Evolutionary conservation across 2,888 invertebrate genomes (phyloP), one percentile per base, ranked within the genome.

Genomic region (Rotaria socialis): DNA sequence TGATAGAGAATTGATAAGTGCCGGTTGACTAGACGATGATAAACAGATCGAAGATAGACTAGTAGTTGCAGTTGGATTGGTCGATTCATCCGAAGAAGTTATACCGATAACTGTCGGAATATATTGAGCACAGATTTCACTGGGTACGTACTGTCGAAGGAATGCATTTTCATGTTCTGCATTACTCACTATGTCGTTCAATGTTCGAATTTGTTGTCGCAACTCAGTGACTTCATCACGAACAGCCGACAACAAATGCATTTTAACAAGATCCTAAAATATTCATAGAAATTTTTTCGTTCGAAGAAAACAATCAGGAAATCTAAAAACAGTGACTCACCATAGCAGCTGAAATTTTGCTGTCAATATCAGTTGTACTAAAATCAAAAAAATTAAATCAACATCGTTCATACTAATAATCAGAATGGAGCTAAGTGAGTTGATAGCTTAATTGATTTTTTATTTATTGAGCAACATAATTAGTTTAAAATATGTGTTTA

Each of bases 311-410:
- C 11, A 50, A 50, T 50, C 4, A 22, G 0, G 14, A 14, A 52
- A 11, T 14, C 11, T 55, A 55, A 22, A 22, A 19, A 22, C 0
- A 3, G 22, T 55, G 3, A 80, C 24, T 80, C n/a, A 80, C 80
- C 80, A 80, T 80, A 24, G 80, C 80, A 11, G 80, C 80, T 7
- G 80, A 80, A 35, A 80, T 80, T 6, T 80, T 80, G n/a, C 47
- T 80, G n/a, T 80, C 80, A 24, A 80, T 80, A 80, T 80, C 80
- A 47, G 80, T 80, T 43, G 80, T 80, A 80, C 80, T 80, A 80
- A 47, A 80, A 80, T n/a, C 0, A 24, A 3, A 24, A 3, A 47
- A n/a, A 24, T 16, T 0, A 67, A 67, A 27, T 55, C 19, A 55
- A 22, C 10, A 55, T 22, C 19, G 19, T 22, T 67, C 35, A 67